Base-by-base conservation (phyloP, 2,888 invertebrate species). In the Hartigia nigra region DNA sequence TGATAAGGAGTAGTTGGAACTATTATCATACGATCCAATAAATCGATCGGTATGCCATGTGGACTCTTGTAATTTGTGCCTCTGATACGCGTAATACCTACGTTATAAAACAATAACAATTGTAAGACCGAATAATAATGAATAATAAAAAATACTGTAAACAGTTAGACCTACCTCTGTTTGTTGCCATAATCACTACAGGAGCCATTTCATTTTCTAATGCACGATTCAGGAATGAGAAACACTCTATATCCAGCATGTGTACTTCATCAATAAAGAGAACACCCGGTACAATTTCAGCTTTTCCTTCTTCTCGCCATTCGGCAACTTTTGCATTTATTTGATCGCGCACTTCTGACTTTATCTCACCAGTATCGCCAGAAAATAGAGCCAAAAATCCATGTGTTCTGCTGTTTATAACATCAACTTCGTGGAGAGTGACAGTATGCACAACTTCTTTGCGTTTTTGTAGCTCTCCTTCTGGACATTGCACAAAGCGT, bases 261-360 rank as follows among this genome's bases (percentile, higher is more conserved):
- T 99, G 99, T 81, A 95, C 97, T 93, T 99, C 99, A 89, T 99
- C 99, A 83, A 99, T 96, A 89, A 99, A 99, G 3, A 99, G 93
- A 2, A 99, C 99, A 0, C 99, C 99, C 0, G 99, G 99, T 69
- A 99, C 98, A 89, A 99, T 98, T 92, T 99, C 99, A 0, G 99
- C 99, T 91, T 99, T 99, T 1, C 99, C 99, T 91, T 99, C 99
- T 91, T 99, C 99, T 34, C 99, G 94, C 99, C 99, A 99, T 91
- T 99, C 99, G 0, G 97, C 96, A 0, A 99, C 98, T 91, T 98
- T 99, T 72, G 96, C 95, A 92, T 99, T 99, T 84, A 99, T 99
- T 92, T 99, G 99, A 87, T 99, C 99, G 1, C 99, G 94, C 0
- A 99, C 98, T 92, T 99, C 99, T 0, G 97, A 94, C 88, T 99